A percentile compares a stretch with the other conserved stretches of the same genome.
Conservation (phyloP, 2,797 vertebrate genomes). For the Cichlasoma orientale region DNA sequence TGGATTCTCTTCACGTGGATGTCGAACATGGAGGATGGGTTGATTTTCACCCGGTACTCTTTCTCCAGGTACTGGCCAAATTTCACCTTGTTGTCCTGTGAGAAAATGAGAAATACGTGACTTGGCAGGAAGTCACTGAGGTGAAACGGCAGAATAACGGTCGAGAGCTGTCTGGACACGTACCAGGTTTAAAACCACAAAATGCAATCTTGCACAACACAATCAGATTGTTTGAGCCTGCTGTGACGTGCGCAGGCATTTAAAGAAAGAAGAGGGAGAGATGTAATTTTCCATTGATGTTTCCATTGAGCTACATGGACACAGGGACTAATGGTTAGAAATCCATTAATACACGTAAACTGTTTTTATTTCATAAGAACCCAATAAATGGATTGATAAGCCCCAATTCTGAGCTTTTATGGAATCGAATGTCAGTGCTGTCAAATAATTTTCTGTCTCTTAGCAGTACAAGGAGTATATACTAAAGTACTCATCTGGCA, state of each 20-base stretch:
- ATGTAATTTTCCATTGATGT: neutral
- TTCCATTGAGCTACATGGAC: too few species aligned
- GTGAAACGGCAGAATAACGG: constrained; percentile 13
- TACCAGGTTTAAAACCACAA: neutral
- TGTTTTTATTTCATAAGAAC: neutral
- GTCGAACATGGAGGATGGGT: constrained; percentile 94
- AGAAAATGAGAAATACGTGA: neutral
- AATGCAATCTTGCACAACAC: neutral
- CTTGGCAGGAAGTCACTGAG: neutral
- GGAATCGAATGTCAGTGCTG: neutral
- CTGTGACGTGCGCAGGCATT: neutral
- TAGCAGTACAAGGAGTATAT: neutral
- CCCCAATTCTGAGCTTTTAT: rapidly evolving
- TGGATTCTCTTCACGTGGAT: constrained; percentile 98
- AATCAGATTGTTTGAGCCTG: neutral
- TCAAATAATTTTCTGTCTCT: neutral
- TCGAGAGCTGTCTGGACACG: neutral
- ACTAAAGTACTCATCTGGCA: neutral
- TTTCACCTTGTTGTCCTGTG: constrained; percentile 94
- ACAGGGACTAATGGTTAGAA: neutral
- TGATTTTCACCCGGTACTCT: constrained; percentile 90
- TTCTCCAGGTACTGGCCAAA: constrained; percentile 91
- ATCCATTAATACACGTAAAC: too few species aligned
- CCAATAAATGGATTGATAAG: neutral
- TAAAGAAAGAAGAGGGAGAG: neutral